A percentile compares a stretch with the other conserved stretches of the same genome.
phyloP scores from a whole-genome alignment of 2,888 invertebrate genomes.

The Drosophila robusta region DNA sequence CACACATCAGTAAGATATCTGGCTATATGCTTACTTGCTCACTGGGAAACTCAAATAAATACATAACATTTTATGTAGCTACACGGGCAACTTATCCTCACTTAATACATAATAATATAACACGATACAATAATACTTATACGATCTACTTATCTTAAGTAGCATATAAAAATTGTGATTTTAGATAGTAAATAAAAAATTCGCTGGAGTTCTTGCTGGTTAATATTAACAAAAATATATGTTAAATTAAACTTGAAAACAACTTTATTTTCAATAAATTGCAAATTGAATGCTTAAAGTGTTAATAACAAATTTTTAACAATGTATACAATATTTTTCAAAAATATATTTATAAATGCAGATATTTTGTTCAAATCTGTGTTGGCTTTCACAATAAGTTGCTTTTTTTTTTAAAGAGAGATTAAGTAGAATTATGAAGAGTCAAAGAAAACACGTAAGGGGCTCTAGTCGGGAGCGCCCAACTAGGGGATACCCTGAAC shows the following conservation, averaged over 20 bases:
- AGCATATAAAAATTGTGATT: constrained; percentile 11
- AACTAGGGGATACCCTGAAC: no score
- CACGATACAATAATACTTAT: neutral
- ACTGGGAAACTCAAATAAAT: neutral
- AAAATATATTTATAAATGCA: no score
- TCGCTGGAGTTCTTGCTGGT: neutral
- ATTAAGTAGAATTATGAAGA: no score
- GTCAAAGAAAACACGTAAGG: no score
- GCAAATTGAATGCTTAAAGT: no score
- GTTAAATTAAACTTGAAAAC: neutral
- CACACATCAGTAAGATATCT: constrained; percentile 23
- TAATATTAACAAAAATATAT: no score
- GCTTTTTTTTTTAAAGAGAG: no score
- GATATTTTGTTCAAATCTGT: no score
- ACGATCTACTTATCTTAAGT: neutral
- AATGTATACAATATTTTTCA: no score
- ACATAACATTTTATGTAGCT: constrained; percentile 4
- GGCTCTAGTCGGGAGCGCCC: no score
- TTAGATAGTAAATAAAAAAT: neutral
- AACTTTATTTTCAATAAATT: neutral
- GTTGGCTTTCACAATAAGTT: no score
- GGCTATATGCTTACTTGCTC: constrained; percentile 23
- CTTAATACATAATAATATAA: neutral
- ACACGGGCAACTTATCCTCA: neutral
- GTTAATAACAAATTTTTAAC: no score